phyloP scores from a whole-genome alignment of 2,797 vertebrate genomes.

The Perodicticus potto region DNA sequence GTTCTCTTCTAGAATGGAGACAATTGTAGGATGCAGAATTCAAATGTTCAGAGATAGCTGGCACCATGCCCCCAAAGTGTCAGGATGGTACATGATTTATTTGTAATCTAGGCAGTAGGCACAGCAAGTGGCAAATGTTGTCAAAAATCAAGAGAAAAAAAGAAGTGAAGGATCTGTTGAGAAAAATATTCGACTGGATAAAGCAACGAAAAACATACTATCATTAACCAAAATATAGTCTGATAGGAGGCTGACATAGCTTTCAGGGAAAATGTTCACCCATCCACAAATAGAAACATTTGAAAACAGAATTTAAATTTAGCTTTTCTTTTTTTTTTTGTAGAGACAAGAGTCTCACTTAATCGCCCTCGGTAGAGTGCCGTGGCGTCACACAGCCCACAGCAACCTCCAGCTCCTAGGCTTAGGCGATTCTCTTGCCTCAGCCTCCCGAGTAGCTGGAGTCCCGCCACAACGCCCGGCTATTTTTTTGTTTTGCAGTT shows the following conservation, averaged over 20 bases:
- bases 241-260: neutral
- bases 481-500: no score
- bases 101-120: neutral
- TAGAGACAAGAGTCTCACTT: no score
- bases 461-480: no score
- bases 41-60: neutral
- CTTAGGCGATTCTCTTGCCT: no score
- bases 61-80: neutral
- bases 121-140: neutral
- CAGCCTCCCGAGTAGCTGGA: no score
- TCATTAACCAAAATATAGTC: conserved; percentile 11
- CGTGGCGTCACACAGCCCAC: no score
- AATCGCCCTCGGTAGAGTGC: no score
- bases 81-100: neutral
- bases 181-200: conserved; percentile 14
- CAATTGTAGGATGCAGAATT: neutral
- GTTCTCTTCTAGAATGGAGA: neutral
- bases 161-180: neutral
- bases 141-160: neutral
- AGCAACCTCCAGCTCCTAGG: no score
- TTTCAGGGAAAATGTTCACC: conserved; percentile 17
- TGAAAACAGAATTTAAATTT: conserved; percentile 41
- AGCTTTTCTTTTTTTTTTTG: neutral
- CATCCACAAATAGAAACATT: conserved; percentile 7
- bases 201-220: neutral